Evolutionary conservation across 1,140 invertebrate species (phyloP).

Genomic region (Cylas formicarius): DNA sequence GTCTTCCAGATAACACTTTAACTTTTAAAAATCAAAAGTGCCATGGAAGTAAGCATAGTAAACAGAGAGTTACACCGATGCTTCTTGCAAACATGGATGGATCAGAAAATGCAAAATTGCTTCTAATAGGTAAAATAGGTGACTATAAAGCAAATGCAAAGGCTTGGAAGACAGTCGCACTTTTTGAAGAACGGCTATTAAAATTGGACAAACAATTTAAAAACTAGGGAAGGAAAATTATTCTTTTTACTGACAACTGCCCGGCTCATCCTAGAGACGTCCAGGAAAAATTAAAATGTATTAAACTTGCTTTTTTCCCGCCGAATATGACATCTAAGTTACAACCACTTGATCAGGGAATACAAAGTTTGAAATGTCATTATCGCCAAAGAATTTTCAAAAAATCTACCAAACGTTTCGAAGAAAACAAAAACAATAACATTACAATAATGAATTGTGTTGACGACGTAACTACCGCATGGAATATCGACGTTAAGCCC

Average conservation of each 20-base stretch:
- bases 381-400: slow-evolving; percentile 23
- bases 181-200: slow-evolving; percentile 37
- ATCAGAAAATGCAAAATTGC: slow-evolving; percentile 14
- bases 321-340: slow-evolving; percentile 20
- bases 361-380: slow-evolving; percentile 22
- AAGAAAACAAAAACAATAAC: slow-evolving; percentile 18
- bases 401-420: slow-evolving; percentile 16
- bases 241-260: slow-evolving; percentile 47
- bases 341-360: slow-evolving; percentile 20
- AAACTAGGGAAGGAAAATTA: slow-evolving; percentile 40
- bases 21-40: slow-evolving; percentile 27
- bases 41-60: slow-evolving; percentile 40
- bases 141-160: slow-evolving; percentile 43
- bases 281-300: slow-evolving; percentile 23
- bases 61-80: slow-evolving; percentile 41
- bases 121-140: slow-evolving; percentile 14
- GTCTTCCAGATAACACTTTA: slow-evolving; percentile 38
- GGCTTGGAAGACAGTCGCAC: slow-evolving; percentile 40
- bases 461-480: slow-evolving; percentile 15
- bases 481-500: slow-evolving; percentile 18
- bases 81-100: slow-evolving; percentile 32
- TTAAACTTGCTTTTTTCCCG: slow-evolving; percentile 22
- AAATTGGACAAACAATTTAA: slow-evolving; percentile 36
- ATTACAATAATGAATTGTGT: slow-evolving; percentile 19
- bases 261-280: slow-evolving; percentile 31